Evolutionary conservation across 1,140 invertebrate genomes (phyloP).

Genomic region (Tribolium madens): DNA sequence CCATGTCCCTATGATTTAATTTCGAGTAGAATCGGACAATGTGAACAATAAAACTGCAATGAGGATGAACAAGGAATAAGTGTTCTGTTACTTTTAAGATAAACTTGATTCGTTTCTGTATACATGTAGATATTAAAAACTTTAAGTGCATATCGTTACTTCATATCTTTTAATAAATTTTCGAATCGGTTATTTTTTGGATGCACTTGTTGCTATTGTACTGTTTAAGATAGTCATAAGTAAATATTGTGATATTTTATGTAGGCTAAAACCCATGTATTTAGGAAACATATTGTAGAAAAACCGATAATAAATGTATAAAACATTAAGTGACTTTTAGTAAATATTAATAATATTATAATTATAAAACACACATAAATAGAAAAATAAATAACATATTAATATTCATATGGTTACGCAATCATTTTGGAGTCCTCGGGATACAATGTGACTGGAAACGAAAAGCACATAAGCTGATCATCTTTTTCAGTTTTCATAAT

Average conservation of each 20-base stretch:
- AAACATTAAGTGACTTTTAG: constrained; percentile 15
- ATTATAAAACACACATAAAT: background rate
- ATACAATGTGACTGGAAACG: background rate
- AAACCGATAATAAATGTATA: constrained; percentile 41
- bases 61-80: constrained; percentile 6
- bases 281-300: constrained; percentile 36
- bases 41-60: constrained; percentile 11
- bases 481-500: background rate
- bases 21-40: background rate
- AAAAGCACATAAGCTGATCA: constrained; percentile 7
- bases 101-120: background rate
- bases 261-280: constrained; percentile 57
- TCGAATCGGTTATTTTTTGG: constrained; percentile 25
- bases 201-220: constrained; percentile 46
- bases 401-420: too few species aligned
- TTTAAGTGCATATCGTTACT: constrained; percentile 50
- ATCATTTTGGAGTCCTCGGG: too few species aligned
- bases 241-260: constrained; percentile 62
- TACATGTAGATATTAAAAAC: constrained; percentile 17
- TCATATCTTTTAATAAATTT: constrained; percentile 47
- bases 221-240: constrained; percentile 51
- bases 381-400: constrained; percentile 11
- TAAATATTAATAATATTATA: background rate
- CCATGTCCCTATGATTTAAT: background rate
- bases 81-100: background rate